Percentiles rank a stretch among this genome's conserved stretches.
Conservation (phyloP, 1,140 invertebrate genomes). For the Diachasmimorpha longicaudata region DNA sequence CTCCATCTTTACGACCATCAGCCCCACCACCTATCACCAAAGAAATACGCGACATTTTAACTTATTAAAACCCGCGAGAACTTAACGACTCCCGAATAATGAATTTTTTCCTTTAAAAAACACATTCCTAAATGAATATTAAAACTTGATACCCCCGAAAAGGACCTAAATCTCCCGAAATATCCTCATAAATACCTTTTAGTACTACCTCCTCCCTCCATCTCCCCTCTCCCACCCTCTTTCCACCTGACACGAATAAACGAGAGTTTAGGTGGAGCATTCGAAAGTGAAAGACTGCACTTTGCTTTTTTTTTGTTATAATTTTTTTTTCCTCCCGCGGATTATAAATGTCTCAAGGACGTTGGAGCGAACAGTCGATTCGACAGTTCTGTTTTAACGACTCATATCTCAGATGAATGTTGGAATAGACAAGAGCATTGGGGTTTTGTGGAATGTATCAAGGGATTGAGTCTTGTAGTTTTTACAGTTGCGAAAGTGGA, state of each 20-base stretch:
- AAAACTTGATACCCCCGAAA: background rate
- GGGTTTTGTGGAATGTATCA: background rate
- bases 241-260: background rate
- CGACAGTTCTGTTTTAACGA: background rate
- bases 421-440: background rate
- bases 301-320: background rate
- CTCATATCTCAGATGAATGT: background rate
- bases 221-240: no score
- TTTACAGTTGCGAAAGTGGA: background rate
- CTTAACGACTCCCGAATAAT: background rate
- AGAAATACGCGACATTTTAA: background rate
- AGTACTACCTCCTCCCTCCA: background rate
- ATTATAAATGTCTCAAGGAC: background rate
- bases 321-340: background rate
- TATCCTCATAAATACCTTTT: background rate
- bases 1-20: background rate
- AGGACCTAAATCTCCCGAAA: background rate
- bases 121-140: background rate
- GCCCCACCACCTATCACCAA: background rate
- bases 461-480: background rate
- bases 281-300: background rate
- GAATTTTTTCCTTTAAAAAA: background rate
- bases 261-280: background rate
- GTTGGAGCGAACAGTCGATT: background rate
- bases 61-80: background rate